Evolutionary conservation across 2,113 vertebrate genomes (phyloP).

Genomic region (Phylloscopus trochiloides): DNA sequence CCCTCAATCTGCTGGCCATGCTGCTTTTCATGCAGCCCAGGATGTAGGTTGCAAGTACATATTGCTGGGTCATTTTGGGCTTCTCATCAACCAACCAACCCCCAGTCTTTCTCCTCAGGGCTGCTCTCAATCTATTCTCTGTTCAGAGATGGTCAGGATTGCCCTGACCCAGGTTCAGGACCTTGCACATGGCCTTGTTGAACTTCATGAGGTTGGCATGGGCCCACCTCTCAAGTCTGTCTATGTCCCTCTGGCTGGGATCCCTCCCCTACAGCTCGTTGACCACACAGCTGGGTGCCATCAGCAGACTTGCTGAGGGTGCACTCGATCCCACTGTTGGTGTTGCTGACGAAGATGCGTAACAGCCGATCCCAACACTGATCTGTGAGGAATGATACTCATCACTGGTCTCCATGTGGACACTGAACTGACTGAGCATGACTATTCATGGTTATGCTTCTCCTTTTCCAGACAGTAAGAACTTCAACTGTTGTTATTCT

Average conservation of each 20-base stretch:
- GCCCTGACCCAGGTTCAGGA: neutral
- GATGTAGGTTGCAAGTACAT: accelerated
- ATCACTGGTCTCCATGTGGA: neutral
- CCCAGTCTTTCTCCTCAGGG: neutral
- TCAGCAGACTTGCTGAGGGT: neutral
- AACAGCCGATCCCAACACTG: neutral
- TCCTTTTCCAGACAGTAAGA: neutral
- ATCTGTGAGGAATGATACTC: neutral
- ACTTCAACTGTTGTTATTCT: neutral
- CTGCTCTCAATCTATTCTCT: neutral
- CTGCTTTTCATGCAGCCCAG: neutral
- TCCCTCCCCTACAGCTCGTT: neutral
- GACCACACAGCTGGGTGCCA: neutral
- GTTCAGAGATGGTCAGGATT: neutral
- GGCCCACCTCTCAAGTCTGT: neutral
- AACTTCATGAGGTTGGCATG: neutral
- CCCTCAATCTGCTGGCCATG: accelerated
- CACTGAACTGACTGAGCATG: neutral
- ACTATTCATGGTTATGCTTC: neutral
- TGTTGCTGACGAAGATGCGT: accelerated
- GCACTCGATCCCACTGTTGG: accelerated
- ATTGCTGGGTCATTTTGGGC: neutral
- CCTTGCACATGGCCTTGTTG: neutral
- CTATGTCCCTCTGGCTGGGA: neutral
- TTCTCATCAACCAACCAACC: neutral